Conservation (phyloP, 2,797 vertebrate genomes). For the Tiaroga cobitis region DNA sequence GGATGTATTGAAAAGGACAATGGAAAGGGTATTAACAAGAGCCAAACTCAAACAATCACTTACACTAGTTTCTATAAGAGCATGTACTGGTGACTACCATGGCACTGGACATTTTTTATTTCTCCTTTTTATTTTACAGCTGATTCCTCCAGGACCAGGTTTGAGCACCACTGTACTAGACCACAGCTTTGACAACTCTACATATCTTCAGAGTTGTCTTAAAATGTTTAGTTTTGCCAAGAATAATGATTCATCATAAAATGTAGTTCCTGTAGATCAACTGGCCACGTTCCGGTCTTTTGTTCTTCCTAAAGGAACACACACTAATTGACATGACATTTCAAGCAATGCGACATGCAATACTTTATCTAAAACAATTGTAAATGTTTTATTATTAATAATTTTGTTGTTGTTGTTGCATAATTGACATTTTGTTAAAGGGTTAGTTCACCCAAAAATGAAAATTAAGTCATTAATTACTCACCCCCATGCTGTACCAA, state of each 20-base stretch:
- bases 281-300: background rate
- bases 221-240: background rate
- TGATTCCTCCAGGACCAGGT: background rate
- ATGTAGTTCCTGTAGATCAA: background rate
- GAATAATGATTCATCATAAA: background rate
- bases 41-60: background rate
- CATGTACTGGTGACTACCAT: background rate
- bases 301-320: background rate
- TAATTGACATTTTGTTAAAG: background rate
- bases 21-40: background rate
- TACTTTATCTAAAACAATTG: background rate
- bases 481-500: no score
- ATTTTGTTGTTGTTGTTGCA: background rate
- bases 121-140: background rate
- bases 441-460: no score
- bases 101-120: background rate
- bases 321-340: slow-evolving; percentile 1
- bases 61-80: background rate
- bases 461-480: no score
- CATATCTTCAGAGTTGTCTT: background rate
- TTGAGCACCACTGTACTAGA: background rate
- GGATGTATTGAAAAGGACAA: background rate
- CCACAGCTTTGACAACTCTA: background rate
- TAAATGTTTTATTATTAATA: background rate
- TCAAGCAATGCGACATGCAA: background rate